Evolutionary conservation across 2,797 vertebrate species (phyloP).

Genomic region (Todus mexicanus): DNA sequence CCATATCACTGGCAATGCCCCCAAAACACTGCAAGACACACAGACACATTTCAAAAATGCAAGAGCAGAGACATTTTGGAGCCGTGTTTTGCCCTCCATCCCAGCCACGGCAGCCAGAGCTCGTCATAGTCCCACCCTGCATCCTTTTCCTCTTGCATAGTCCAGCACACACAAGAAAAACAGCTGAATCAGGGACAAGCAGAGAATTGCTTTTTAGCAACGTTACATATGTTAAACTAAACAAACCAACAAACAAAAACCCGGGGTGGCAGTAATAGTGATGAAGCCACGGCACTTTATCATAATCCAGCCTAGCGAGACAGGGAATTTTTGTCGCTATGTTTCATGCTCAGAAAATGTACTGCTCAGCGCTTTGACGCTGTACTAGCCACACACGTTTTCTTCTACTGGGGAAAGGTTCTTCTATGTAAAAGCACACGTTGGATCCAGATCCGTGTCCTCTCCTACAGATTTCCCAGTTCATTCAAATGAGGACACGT

Average conservation of each 20-base stretch:
- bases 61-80: rapidly evolving
- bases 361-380: constrained; percentile 9
- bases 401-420: background rate
- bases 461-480: background rate
- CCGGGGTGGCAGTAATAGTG: background rate
- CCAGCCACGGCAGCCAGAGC: background rate
- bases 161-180: background rate
- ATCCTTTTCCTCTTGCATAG: background rate
- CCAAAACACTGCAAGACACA: background rate
- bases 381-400: background rate
- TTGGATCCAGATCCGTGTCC: background rate
- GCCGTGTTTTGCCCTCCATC: background rate
- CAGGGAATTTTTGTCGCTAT: constrained; percentile 1
- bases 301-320: constrained; percentile 27
- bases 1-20: background rate
- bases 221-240: background rate
- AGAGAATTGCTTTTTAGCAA: background rate
- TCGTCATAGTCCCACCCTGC: background rate
- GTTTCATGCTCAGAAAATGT: constrained; percentile 32
- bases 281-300: constrained; percentile 39
- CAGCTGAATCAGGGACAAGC: background rate
- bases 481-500: background rate
- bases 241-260: background rate
- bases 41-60: rapidly evolving
- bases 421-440: background rate